phyloP scores from a whole-genome alignment of 2,797 vertebrate species.

The Esox lucius region DNA sequence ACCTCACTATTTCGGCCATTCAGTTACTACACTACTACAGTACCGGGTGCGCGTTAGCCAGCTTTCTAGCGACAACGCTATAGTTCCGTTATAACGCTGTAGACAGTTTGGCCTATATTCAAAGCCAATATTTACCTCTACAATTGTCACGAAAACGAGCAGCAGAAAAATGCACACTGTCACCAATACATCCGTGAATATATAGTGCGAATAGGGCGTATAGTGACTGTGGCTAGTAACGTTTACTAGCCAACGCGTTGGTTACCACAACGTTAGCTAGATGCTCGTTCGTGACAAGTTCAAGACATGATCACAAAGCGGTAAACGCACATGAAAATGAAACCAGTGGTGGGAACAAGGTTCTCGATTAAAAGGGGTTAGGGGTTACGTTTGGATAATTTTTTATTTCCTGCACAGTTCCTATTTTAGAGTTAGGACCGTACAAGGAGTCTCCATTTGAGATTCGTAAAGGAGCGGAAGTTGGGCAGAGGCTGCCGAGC shows the following conservation, averaged over 20 bases:
- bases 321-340: neutral
- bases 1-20: neutral
- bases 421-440: constrained; percentile 73
- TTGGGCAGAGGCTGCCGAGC: constrained; percentile 59
- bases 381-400: constrained; percentile 25
- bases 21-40: neutral
- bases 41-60: neutral
- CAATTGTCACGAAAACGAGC: neutral
- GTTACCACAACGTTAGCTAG: neutral
- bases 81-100: neutral
- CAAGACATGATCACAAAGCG: constrained; percentile 2
- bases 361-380: neutral
- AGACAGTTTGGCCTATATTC: neutral
- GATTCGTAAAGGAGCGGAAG: constrained; percentile 72
- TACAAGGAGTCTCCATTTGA: constrained; percentile 74
- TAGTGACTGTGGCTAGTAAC: neutral
- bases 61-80: neutral
- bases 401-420: constrained; percentile 40
- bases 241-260: neutral
- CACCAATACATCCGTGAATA: neutral
- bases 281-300: neutral
- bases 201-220: neutral
- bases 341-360: neutral
- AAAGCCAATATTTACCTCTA: neutral
- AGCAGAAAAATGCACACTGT: neutral